phyloP scores from a whole-genome alignment of 1,140 invertebrate genomes.

The Bombus vancouverensis region DNA sequence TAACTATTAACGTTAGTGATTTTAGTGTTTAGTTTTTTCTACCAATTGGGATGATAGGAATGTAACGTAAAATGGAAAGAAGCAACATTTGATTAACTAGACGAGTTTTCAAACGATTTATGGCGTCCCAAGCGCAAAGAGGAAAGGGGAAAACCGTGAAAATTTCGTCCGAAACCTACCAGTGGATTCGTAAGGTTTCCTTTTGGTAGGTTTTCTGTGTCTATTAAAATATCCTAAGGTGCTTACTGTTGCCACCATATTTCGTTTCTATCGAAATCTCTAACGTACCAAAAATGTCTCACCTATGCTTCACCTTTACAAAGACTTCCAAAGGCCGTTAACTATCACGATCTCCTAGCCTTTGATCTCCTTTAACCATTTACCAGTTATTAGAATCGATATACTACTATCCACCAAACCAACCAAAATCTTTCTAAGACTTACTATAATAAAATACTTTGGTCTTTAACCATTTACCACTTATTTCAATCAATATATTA shows the following conservation, averaged over 20 bases:
- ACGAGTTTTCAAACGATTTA: not conserved
- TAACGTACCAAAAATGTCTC: not conserved
- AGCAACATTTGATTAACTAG: not conserved
- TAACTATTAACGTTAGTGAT: too few relatives aligned
- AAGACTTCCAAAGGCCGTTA: too few relatives aligned
- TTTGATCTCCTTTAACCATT: too few relatives aligned
- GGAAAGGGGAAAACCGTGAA: not conserved
- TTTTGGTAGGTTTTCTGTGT: not conserved
- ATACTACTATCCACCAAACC: too few relatives aligned
- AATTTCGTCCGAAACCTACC: not conserved
- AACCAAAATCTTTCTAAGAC: too few relatives aligned
- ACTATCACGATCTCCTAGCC: too few relatives aligned
- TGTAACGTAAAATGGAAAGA: not conserved
- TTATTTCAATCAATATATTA: too few relatives aligned
- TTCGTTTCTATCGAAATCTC: not conserved
- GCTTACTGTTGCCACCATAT: not conserved
- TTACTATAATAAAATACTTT: too few relatives aligned
- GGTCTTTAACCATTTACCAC: too few relatives aligned
- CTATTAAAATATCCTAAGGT: not conserved
- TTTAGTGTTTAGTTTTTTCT: too few relatives aligned
- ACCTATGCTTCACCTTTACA: too few relatives aligned
- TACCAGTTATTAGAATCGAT: accelerated
- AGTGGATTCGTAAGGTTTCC: not conserved
- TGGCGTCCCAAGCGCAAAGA: not conserved
- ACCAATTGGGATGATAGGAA: not conserved